Base-by-base conservation (phyloP, 1,140 invertebrate species). In the Arctopsyche grandis region DNA sequence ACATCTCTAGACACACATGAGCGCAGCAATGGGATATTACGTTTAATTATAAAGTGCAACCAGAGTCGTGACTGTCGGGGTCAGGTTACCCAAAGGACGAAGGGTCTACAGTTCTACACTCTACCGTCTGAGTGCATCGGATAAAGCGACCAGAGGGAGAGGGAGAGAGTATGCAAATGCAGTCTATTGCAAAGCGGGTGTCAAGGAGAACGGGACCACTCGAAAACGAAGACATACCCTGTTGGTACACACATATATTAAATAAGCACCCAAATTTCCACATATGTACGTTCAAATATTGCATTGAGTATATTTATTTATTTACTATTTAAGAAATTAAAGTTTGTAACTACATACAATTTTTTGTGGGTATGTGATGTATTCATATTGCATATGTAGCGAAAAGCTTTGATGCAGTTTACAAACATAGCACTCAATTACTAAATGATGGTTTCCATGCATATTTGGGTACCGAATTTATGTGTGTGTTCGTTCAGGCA, bases 41-140 rank as follows among this genome's bases (percentile, higher is more conserved):
- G 80, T 79, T 81, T 81, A 81, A 81, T 81, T 81, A 81, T 81
- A 81, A 81, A 81, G 80, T 79, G 77, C 80, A 81, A 76, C 80
- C 38, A 43, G 77, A 81, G 77, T 81, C 80, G 80, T 73, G 80
- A 81, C 77, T 75, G 69, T 48, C 16, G 22, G 77, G 77, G 77
- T 79, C 77, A 76, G 73, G 76, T 81, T 78, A 76, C 74, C 74
- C 58, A 76, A 76, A 76, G 74, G 74, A 74, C 71, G 69, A 74
- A 74, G 71, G 38, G 71, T 46, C 69, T n/a, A n/a, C n/a, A n/a
- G n/a, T n/a, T n/a, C n/a, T n/a, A n/a, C n/a, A n/a, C n/a, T n/a
- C n/a, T 52, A 52, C 48, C 16, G 48, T 43, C 71, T 29, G 71
- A 76, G 74, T 43, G 74, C 74, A 76, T 76, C 74, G 74, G 74